phyloP scores from a whole-genome alignment of 92 coral and sea anemone genomes.

The Parazoanthus darwini region DNA sequence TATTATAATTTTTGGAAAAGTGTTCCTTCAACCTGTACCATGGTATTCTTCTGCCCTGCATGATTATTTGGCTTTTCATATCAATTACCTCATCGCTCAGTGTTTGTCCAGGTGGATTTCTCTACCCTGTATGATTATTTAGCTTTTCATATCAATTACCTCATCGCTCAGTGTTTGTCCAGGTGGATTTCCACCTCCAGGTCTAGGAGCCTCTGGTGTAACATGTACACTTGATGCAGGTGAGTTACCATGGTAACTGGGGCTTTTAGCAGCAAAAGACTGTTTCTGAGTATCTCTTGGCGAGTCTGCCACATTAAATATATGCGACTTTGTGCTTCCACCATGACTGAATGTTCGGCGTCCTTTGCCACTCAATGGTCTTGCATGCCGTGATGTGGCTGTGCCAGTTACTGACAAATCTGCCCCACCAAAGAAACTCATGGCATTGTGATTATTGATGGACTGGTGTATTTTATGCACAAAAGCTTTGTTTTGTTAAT shows the following conservation, averaged over 20 bases:
- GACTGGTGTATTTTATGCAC: too few relatives aligned
- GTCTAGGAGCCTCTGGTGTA: conserved; percentile 87
- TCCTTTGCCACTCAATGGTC: conserved; percentile 85
- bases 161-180: not conserved
- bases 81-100: not conserved
- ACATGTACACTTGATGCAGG: conserved; percentile 52
- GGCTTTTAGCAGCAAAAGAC: not conserved
- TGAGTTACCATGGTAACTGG: conserved; percentile 45
- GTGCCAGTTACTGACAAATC: conserved; percentile 89
- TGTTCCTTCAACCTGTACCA: too few relatives aligned
- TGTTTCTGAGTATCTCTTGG: conserved; percentile 52
- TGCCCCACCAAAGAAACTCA: conserved; percentile 42
- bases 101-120: not conserved
- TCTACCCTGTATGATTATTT: too few relatives aligned
- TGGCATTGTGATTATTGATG: not conserved
- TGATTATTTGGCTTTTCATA: too few relatives aligned
- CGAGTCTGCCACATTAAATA: conserved; percentile 79
- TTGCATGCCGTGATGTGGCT: conserved; percentile 78
- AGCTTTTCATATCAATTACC: not conserved
- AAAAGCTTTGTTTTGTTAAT: not conserved
- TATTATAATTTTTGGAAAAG: too few relatives aligned
- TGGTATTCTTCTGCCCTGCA: too few relatives aligned
- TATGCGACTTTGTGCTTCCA: conserved; percentile 85
- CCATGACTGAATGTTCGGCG: conserved; percentile 62
- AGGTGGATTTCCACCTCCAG: conserved; percentile 33